phyloP scores from a whole-genome alignment of 1,140 invertebrate genomes.

The Cephus cinctus region DNA sequence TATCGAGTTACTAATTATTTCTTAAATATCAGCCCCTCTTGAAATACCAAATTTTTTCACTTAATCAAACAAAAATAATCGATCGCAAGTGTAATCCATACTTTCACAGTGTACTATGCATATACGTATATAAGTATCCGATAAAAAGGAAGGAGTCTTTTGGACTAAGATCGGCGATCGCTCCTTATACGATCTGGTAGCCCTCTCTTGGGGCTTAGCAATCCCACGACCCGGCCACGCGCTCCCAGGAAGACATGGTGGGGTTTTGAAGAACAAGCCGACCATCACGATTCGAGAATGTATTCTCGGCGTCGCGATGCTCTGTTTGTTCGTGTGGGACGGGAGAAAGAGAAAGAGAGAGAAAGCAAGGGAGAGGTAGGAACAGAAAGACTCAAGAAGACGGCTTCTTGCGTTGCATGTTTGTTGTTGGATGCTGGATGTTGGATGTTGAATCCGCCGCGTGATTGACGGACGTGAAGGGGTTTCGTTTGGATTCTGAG shows the following conservation, averaged over 20 bases:
- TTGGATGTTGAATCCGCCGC: constrained; percentile 26
- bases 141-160: too few species aligned
- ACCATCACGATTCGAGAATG: constrained; percentile 23
- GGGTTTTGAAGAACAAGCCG: constrained; percentile 28
- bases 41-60: too few species aligned
- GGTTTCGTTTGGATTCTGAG: constrained; percentile 20
- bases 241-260: constrained; percentile 8
- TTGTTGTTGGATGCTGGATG: constrained; percentile 33
- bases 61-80: too few species aligned
- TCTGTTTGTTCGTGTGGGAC: constrained; percentile 22
- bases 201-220: constrained; percentile 1
- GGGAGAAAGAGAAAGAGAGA: neutral
- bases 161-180: too few species aligned
- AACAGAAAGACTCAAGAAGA: neutral
- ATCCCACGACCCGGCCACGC: constrained; percentile 10
- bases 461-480: constrained; percentile 30
- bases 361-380: neutral
- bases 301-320: constrained; percentile 32
- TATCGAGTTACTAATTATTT: neutral
- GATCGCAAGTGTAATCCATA: too few species aligned
- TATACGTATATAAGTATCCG: too few species aligned
- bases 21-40: neutral
- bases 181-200: constrained; percentile 6
- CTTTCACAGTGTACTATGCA: too few species aligned
- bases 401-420: constrained; percentile 32